Evolutionary conservation across 2,113 vertebrate species (phyloP).

Genomic region (Eolophus roseicapilla): DNA sequence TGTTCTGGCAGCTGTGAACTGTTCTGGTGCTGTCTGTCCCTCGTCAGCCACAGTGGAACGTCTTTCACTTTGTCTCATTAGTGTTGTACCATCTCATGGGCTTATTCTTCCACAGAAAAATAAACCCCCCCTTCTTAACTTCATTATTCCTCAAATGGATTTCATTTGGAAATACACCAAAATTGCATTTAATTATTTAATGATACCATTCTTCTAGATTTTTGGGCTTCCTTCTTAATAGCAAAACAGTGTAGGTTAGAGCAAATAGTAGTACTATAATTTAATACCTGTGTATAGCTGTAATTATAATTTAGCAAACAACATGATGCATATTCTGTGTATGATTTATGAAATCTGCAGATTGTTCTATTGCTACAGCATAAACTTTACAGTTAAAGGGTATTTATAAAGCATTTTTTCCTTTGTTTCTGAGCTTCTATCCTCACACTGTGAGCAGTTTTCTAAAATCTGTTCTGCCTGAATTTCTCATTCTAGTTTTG

Average conservation of each 20-base stretch:
- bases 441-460: background rate
- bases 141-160: background rate
- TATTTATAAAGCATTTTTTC: background rate
- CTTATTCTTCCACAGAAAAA: background rate
- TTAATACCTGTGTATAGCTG: background rate
- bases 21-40: background rate
- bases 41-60: background rate
- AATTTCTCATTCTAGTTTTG: background rate
- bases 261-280: background rate
- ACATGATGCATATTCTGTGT: background rate
- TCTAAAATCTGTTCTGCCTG: background rate
- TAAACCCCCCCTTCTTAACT: background rate
- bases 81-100: background rate
- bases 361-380: background rate
- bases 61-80: background rate
- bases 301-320: background rate
- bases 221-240: background rate
- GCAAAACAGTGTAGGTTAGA: background rate
- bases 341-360: background rate
- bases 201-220: background rate
- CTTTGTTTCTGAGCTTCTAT: background rate
- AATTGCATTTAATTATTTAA: background rate
- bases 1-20: background rate
- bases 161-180: background rate
- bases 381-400: background rate